Base-by-base conservation (phyloP, 2,797 vertebrate species). In the Coranthus polyacanthus region DNA sequence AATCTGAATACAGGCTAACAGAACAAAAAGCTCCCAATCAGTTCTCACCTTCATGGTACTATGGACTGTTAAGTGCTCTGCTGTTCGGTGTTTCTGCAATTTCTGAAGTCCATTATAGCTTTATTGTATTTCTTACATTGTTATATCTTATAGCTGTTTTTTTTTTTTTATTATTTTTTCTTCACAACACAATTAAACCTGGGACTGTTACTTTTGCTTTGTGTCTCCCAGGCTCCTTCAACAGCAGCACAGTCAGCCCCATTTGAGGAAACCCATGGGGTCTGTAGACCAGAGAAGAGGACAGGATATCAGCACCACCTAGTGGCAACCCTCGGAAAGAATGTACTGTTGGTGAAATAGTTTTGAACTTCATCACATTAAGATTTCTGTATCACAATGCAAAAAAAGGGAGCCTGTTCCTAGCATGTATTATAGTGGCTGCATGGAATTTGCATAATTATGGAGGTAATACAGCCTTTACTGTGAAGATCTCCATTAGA, bases 281-380 rank as follows among this genome's bases (percentile, higher is more conserved):
- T 44, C 16, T 20, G 52, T 12, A 2, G 58, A 52, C 47, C 2
- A 20, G 18, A 12, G 45, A 71, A 63, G 78, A 80, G 43, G 60
- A 62, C 64, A 90, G 85, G 76, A 89, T 84, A 89, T 89, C 68
- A 94, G 76, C 89, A 84, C 92, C 93, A 94, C 92, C 94, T 89
- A 88, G 92, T 92, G 94, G 89, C 45, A 6, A 15, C 22, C 9
- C 56, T 6, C 3, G 36, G 49, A 60, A 70, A 9, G 32, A 72
- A 49, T 9, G 3, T 26, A 12, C 55, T 36, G 20, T 17, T 55
- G 63, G 10, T 68, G 45, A 32, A 54, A 29, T 4, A 5, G 43
- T 10, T 55, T 59, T 24, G 47, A 57, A 67, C 32, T 49, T 51
- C 45, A 60, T 32, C 11, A 26, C n/a, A 10, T 65, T 18, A 50